phyloP scores from a whole-genome alignment of 2,888 invertebrate genomes.

The Neoascia interrupta region DNA sequence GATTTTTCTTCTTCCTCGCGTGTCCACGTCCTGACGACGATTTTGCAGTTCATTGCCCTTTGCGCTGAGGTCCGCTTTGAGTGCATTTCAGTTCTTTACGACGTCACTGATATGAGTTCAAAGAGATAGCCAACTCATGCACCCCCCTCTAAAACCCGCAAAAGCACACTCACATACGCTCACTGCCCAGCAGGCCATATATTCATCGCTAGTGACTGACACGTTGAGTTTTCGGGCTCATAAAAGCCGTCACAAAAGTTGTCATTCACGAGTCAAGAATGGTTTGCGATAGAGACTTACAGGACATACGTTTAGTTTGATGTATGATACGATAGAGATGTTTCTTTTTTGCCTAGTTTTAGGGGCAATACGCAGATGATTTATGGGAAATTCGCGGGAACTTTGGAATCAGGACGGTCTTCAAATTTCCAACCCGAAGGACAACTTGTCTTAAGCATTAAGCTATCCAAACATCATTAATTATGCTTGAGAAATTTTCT shows the following conservation, averaged over 20 bases:
- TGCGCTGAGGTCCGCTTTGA: constrained; percentile 86
- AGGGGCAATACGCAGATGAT: no score
- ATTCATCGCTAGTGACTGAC: constrained; percentile 94
- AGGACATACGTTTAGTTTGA: no score
- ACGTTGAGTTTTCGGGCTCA: constrained; percentile 96
- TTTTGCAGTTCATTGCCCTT: constrained; percentile 88
- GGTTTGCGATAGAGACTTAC: no score
- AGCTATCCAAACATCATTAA: no score
- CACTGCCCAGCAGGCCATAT: constrained; percentile 83
- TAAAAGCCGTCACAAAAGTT: constrained; percentile 96
- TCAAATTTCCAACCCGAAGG: no score
- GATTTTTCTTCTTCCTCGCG: constrained; percentile 86
- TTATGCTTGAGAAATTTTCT: no score
- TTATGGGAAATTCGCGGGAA: no score
- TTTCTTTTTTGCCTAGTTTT: no score
- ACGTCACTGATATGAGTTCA: constrained; percentile 87
- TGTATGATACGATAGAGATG: no score
- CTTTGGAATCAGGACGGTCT: no score
- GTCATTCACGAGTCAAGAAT: no score
- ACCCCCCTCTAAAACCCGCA: constrained; percentile 89
- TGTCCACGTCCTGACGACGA: constrained; percentile 88
- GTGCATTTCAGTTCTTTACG: constrained; percentile 88
- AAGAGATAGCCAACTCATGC: constrained; percentile 87
- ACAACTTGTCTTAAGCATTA: no score
- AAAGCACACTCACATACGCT: constrained; percentile 88